A percentile compares a stretch with the other conserved stretches of the same genome.
These are phyloP conservation scores for Raja brachyura DNA, from an alignment of 2,113 vertebrate species.

Conservation along the genomic window DNA sequence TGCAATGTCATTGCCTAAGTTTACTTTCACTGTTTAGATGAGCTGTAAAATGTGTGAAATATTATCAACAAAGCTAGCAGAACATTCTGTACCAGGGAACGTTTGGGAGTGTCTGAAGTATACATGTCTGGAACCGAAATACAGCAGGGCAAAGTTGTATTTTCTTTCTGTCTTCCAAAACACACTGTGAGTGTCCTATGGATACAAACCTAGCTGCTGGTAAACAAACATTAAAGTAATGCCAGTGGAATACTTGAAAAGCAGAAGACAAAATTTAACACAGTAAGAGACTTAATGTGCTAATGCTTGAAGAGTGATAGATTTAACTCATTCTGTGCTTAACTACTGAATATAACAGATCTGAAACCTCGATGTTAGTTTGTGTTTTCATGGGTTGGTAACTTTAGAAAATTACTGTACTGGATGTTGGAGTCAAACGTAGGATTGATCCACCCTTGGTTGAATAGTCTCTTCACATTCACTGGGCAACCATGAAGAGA, in stretches of 20 bases:
- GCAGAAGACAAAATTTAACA: background rate
- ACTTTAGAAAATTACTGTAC: background rate
- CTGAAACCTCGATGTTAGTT: background rate
- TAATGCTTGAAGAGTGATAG: background rate
- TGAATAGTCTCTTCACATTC: background rate
- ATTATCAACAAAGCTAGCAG: background rate
- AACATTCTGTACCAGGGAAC: background rate
- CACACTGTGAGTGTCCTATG: background rate
- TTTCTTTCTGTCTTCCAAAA: background rate
- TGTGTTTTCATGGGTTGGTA: background rate
- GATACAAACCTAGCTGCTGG: background rate
- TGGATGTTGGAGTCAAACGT: background rate
- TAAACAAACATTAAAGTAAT: background rate
- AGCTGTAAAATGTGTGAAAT: conserved; percentile 6
- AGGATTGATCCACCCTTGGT: background rate
- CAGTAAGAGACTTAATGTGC: background rate
- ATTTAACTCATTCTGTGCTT: background rate
- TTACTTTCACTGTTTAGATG: background rate
- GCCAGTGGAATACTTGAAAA: background rate
- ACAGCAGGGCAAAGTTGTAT: background rate
- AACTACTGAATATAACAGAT: background rate
- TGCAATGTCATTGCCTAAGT: background rate
- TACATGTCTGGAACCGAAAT: background rate
- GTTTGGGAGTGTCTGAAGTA: background rate
- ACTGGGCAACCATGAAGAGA: background rate